A percentile compares a stretch with the other conserved stretches of the same genome.
Conservation (phyloP, 2,888 invertebrate genomes). For the Cylloceria caligata region DNA sequence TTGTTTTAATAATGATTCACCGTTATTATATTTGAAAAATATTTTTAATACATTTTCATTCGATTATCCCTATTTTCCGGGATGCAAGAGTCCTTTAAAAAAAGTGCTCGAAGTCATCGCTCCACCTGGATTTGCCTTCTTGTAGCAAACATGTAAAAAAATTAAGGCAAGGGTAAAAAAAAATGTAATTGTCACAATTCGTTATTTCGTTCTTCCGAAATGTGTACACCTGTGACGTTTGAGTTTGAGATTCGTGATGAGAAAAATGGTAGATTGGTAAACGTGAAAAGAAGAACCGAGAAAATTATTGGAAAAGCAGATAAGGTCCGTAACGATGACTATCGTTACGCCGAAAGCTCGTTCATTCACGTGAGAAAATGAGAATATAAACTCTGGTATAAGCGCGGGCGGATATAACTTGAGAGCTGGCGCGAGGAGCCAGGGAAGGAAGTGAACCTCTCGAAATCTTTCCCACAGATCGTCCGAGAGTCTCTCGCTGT, state of each 20-base stretch:
- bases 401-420: conserved; percentile 66
- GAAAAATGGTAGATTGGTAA: background rate
- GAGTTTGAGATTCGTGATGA: background rate
- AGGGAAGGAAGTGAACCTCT: conserved; percentile 63
- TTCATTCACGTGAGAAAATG: conserved; percentile 66
- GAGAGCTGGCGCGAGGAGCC: conserved; percentile 39
- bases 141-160: too few relatives aligned
- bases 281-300: background rate
- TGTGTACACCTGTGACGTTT: background rate
- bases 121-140: too few relatives aligned
- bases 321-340: conserved; percentile 41
- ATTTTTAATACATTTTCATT: too few relatives aligned
- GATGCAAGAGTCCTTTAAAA: too few relatives aligned
- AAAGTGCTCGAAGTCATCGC: too few relatives aligned
- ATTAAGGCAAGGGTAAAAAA: too few relatives aligned
- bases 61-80: too few relatives aligned
- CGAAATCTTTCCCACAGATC: conserved; percentile 70
- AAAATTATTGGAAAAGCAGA: background rate
- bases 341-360: conserved; percentile 45
- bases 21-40: too few relatives aligned
- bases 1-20: too few relatives aligned
- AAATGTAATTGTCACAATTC: too few relatives aligned
- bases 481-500: conserved; percentile 55
- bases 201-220: too few relatives aligned
- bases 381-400: conserved; percentile 42